Base-by-base conservation (phyloP, 2,888 invertebrate species). In the Folsomia candida region DNA sequence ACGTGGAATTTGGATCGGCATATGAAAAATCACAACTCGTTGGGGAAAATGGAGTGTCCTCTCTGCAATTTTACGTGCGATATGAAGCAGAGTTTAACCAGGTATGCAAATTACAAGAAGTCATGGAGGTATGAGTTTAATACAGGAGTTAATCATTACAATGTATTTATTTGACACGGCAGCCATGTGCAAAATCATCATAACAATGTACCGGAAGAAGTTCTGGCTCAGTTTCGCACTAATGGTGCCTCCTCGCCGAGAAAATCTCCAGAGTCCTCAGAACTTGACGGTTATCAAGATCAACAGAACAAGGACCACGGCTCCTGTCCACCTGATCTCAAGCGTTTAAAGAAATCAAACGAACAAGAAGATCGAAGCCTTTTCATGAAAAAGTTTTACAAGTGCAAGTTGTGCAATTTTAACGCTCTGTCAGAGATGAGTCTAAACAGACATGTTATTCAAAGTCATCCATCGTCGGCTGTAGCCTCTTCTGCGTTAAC, bases 1-100 rank as follows among this genome's bases (percentile, higher is more conserved):
- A 85, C 85, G 83, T 94, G 94, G 91, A 96, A 96, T 84, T 61
- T 70, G 25, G 96, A 96, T 83, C 88, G 96, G 6, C 97, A 97
- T 83, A 91, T 92, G 87, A 91, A 92, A 84, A 94, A 94, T 83
- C 94, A 95, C 85, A 91, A 77, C 24, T 93, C 93, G 2, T 89
- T 87, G 68, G 93, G 93, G n/a, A 89, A 89, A 75, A 92, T 91
- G 84, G 88, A 90, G 81, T 94, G 94, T 84, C 89, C 90, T 57
- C 89, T 91, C 79, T 94, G 94, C 83, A 92, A 93, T 83, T 94
- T 94, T 83, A 91, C 92, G 14, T 93, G 94, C 47, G 93, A 94
- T 82, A 94, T 94, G 83, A 92, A 93, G 83, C 94, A 94, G 83
- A 93, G 93, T 82, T 85, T 94, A 82, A 94, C 94, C 4, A 54